Evolutionary conservation across 2,113 vertebrate genomes (phyloP).

Genomic region (Poicephalus gulielmi): DNA sequence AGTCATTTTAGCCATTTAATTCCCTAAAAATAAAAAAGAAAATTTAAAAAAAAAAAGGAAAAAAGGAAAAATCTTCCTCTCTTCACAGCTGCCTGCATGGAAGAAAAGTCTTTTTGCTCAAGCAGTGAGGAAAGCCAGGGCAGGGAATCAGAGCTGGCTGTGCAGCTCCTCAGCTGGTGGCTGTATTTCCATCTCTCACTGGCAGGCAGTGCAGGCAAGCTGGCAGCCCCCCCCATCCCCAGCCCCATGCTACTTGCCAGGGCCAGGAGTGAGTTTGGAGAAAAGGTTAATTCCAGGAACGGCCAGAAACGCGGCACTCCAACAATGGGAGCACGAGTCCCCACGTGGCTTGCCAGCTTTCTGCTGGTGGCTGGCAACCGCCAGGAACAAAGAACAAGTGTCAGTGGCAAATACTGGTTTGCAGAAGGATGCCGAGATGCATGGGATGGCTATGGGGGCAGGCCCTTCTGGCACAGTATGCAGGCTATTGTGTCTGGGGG

Average conservation of each 20-base stretch:
- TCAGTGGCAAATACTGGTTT: rapidly evolving
- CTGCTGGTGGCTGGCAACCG: not conserved
- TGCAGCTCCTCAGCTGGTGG: not conserved
- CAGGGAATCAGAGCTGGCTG: rapidly evolving
- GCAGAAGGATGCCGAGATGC: not conserved
- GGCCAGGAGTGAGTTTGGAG: not conserved
- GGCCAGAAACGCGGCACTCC: rapidly evolving
- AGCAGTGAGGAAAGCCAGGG: not conserved
- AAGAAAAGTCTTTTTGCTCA: not conserved
- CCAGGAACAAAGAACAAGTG: not conserved
- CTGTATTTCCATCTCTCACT: not conserved
- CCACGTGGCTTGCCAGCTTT: not conserved
- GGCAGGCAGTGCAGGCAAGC: not conserved
- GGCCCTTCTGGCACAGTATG: not conserved
- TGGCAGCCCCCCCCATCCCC: not conserved
- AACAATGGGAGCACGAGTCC: rapidly evolving
- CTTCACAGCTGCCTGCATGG: not conserved
- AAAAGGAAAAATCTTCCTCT: not conserved
- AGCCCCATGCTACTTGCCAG: rapidly evolving
- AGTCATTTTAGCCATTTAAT: not conserved
- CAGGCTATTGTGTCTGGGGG: not conserved
- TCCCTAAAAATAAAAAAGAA: not conserved
- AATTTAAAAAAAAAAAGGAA: not conserved
- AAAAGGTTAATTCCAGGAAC: not conserved
- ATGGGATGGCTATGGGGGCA: rapidly evolving